Conservation (phyloP, 1,140 invertebrate genomes). For the Drosophila ambigua region DNA sequence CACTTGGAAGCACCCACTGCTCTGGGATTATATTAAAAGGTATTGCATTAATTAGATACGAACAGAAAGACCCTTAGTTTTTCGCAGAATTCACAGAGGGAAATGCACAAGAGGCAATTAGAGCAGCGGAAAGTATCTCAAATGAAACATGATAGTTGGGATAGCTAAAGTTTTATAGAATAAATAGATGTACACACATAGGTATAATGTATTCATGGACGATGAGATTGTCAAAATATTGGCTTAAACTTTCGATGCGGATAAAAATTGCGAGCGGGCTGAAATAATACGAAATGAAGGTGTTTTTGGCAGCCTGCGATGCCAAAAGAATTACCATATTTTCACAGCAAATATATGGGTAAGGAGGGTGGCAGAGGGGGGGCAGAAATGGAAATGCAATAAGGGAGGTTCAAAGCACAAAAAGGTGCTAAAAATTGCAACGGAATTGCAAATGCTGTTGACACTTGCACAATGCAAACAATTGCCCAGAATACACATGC, state of each 20-base stretch:
- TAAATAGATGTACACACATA: neutral
- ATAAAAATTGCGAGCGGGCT: constrained; percentile 25
- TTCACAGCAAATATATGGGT: constrained; percentile 23
- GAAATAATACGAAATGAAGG: constrained; percentile 34
- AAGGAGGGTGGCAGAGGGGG: neutral
- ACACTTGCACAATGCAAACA: constrained; percentile 81
- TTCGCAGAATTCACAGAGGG: too few species aligned
- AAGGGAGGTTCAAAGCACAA: constrained; percentile 27
- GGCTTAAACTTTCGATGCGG: constrained; percentile 51
- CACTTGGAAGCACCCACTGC: constrained; percentile 1
- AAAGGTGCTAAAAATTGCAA: constrained; percentile 76
- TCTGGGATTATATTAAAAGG: constrained; percentile 17
- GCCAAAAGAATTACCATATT: constrained; percentile 60
- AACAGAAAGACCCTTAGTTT: constrained; percentile 16
- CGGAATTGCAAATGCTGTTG: constrained; percentile 81
- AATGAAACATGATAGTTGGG: constrained; percentile 22
- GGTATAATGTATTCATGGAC: constrained; percentile 22
- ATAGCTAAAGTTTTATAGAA: too few species aligned
- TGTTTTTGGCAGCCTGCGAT: constrained; percentile 24
- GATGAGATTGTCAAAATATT: constrained; percentile 47
- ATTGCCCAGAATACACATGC: constrained; percentile 58
- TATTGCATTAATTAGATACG: constrained; percentile 42
- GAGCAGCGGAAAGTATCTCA: neutral
- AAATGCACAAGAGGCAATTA: constrained; percentile 37
- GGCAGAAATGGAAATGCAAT: constrained; percentile 23